Percentiles rank a stretch among this genome's conserved stretches.
Evolutionary conservation across 2,113 vertebrate genomes (phyloP).

Genomic region (Ceyx cyanopectus): DNA sequence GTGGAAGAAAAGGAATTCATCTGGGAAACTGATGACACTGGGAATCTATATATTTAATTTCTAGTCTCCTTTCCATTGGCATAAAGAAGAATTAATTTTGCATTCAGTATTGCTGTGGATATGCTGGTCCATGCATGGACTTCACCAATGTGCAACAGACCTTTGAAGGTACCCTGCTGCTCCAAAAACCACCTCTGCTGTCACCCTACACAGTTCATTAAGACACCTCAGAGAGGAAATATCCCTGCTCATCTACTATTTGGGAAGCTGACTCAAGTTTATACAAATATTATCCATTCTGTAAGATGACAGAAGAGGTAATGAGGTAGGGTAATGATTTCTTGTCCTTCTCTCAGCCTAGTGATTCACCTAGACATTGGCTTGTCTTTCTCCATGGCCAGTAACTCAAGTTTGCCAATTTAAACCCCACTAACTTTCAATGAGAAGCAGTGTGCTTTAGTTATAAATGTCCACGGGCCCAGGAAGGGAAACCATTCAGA

Average conservation of each 20-base stretch:
- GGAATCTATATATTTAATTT: background rate
- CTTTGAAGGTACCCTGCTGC: background rate
- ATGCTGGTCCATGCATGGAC: background rate
- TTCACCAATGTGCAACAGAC: fast-evolving
- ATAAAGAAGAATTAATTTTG: background rate
- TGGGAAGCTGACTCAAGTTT: background rate
- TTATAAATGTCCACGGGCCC: background rate
- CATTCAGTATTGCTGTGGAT: background rate
- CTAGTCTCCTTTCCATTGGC: background rate
- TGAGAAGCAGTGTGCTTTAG: background rate
- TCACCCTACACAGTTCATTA: fast-evolving
- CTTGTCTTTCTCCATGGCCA: background rate
- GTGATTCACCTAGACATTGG: conserved; percentile 4
- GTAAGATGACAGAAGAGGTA: background rate
- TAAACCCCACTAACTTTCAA: background rate
- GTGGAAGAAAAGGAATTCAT: background rate
- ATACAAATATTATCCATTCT: background rate
- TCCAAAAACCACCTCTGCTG: background rate
- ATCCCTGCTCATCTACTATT: background rate
- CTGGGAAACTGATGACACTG: background rate
- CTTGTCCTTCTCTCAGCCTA: background rate
- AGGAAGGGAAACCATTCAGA: background rate
- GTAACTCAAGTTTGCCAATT: fast-evolving
- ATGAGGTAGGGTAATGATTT: background rate
- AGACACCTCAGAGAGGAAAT: background rate